Conservation (phyloP, 2,888 invertebrate species). For the Sinelater perroti region DNA sequence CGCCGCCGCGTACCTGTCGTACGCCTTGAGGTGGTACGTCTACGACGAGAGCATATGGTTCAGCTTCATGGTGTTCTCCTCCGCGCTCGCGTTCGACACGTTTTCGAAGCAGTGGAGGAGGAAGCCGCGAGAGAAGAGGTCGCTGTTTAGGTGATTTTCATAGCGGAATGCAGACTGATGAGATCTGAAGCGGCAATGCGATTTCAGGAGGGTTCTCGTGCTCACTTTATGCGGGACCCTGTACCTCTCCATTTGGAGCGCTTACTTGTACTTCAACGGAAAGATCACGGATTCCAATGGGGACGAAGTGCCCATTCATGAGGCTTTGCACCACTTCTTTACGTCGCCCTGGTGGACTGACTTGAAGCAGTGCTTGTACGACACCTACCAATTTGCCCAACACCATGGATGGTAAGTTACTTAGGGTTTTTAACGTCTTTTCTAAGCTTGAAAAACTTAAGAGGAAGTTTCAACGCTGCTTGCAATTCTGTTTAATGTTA, state of each 20-base stretch:
- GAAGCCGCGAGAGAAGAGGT: slow-evolving; percentile 65
- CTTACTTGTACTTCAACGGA: slow-evolving; percentile 88
- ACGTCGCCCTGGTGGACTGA: slow-evolving; percentile 91
- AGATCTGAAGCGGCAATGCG: no score
- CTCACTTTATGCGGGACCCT: slow-evolving; percentile 70
- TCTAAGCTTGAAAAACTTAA: no score
- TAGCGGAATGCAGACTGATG: no score
- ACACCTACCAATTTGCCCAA: slow-evolving; percentile 80
- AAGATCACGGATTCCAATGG: slow-evolving; percentile 80
- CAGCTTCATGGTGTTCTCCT: slow-evolving; percentile 70
- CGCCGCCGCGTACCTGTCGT: slow-evolving; percentile 70
- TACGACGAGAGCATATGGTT: slow-evolving; percentile 79
- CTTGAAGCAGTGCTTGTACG: slow-evolving; percentile 74
- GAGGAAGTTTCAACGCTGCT: no score
- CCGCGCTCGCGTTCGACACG: slow-evolving; percentile 77
- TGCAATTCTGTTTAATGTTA: no score
- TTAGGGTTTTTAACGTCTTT: background rate
- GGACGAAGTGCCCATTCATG: slow-evolving; percentile 86
- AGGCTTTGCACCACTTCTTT: slow-evolving; percentile 88
- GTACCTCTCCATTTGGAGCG: slow-evolving; percentile 78
- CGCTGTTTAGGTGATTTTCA: slow-evolving; percentile 22
- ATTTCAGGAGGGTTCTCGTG: slow-evolving; percentile 66
- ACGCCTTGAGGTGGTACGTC: slow-evolving; percentile 76
- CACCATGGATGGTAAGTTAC: slow-evolving; percentile 80
- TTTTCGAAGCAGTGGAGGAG: slow-evolving; percentile 83